Percentiles rank a stretch among this genome's conserved stretches.
These are phyloP conservation scores for Diceros bicornis DNA, from an alignment of 2,797 vertebrate species.

Conservation along the genomic window DNA sequence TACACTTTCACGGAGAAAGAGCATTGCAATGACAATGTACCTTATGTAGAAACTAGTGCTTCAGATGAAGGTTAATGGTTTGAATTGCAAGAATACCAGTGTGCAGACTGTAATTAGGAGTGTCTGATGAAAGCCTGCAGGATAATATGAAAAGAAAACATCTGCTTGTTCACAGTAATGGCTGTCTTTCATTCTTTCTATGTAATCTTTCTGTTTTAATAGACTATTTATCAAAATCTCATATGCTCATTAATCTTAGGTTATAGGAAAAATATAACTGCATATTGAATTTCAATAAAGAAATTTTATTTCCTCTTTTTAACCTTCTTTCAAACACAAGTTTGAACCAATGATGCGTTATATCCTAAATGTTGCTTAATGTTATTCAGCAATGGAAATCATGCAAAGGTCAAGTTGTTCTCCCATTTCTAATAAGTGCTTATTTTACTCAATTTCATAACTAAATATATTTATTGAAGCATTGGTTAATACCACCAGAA, in stretches of 20 bases:
- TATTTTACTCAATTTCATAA: background rate
- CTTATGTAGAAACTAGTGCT: constrained; percentile 77
- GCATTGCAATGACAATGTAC: constrained; percentile 69
- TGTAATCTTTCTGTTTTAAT: constrained; percentile 65
- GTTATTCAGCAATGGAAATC: background rate
- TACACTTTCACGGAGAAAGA: constrained; percentile 63
- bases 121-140: constrained; percentile 76
- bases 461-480: background rate
- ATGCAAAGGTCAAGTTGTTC: background rate
- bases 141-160: constrained; percentile 81
- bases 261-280: constrained; percentile 69
- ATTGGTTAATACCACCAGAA: background rate
- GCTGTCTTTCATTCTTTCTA: constrained; percentile 70
- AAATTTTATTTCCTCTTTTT: background rate
- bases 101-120: constrained; percentile 79
- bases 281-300: constrained; percentile 59
- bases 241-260: constrained; percentile 61
- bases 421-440: constrained; percentile 25
- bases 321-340: constrained; percentile 53
- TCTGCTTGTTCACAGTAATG: constrained; percentile 79
- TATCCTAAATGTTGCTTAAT: background rate
- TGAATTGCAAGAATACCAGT: constrained; percentile 72
- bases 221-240: constrained; percentile 67
- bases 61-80: constrained; percentile 86
- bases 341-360: background rate